Percentiles rank a stretch among this genome's conserved stretches.
Evolutionary conservation across 1,140 invertebrate species (phyloP).

Genomic region (Euura lappo): DNA sequence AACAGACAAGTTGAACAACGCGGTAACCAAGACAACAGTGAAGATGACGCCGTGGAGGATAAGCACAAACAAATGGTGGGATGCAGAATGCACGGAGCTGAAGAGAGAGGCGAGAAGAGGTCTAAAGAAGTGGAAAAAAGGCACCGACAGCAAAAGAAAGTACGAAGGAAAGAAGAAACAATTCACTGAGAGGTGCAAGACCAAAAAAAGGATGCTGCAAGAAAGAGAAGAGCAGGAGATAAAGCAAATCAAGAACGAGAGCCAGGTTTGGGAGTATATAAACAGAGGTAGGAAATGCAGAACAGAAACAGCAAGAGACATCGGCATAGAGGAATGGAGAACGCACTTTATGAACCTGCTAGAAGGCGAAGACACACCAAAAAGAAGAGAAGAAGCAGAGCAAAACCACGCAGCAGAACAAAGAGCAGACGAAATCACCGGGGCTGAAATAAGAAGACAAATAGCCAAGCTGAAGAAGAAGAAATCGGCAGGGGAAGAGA

Average conservation of each 20-base stretch:
- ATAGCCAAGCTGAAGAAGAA: neutral
- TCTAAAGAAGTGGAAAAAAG: neutral
- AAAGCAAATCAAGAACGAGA: neutral
- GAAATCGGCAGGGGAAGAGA: neutral
- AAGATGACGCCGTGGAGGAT: neutral
- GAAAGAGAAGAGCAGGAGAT: neutral
- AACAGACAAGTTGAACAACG: too few species aligned
- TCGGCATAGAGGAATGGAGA: neutral
- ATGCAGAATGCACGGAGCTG: neutral
- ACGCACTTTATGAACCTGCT: neutral
- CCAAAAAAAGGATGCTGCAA: neutral
- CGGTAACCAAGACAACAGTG: too few species aligned
- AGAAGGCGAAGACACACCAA: neutral
- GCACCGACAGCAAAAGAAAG: neutral
- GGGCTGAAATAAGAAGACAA: neutral
- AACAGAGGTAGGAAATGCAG: neutral
- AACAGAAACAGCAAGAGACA: neutral
- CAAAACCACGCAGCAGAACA: neutral
- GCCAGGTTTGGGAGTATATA: neutral
- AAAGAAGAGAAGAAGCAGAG: neutral
- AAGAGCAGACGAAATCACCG: neutral
- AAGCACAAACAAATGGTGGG: neutral
- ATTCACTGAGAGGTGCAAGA: neutral
- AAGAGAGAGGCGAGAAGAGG: neutral
- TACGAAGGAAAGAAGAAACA: neutral